Base-by-base conservation (phyloP, 2,797 vertebrate species). In the Cyprinella venusta region DNA sequence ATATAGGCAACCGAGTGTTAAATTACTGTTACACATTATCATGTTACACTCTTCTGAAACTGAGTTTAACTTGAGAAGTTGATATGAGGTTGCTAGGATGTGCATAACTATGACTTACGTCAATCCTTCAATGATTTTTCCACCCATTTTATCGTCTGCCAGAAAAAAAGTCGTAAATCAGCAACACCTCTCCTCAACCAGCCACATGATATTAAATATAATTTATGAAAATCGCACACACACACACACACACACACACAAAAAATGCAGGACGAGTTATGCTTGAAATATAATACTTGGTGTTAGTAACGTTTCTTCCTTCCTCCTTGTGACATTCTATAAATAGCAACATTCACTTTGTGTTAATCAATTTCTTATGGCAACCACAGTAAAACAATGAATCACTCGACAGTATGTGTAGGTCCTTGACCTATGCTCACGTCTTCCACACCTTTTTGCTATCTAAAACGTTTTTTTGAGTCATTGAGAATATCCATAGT, bases 301-400 rank as follows among this genome's bases (percentile, higher is more conserved):
- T 6, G 33, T 71, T 18, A 4, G 40, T 48, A 48, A 18, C 21
- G 3, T 24, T n/a, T 7, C 6, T 19, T 69, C 12, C 15, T 50
- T 72, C n/a, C 21, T 52, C 64, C 30, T 50, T 64, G 15, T 7
- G 33, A 16, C 18, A 36, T 12, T 48, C 42, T 81, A 61, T 74
- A 74, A 26, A 74, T 36, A 36, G 38, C 30, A 8, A 56, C 50
- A 15, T 61, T 40, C 8, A 48, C 5, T 50, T 76, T 59, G 63
- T 81, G 16, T 48, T 74, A 8, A 45, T 71, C 52, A 40, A 63
- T 52, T 59, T 78, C 52, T 40, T 50, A 26, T 52, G 30, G 38
- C 30, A 85, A 79, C 48, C 38, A 48, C 12, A 30, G 12, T 19
- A 52, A 45, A 85, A 85, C 80, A 82, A 26, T 79, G 68, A 56